Conservation (phyloP, 2,113 vertebrate species). For the Thamnophis sirtalis region DNA sequence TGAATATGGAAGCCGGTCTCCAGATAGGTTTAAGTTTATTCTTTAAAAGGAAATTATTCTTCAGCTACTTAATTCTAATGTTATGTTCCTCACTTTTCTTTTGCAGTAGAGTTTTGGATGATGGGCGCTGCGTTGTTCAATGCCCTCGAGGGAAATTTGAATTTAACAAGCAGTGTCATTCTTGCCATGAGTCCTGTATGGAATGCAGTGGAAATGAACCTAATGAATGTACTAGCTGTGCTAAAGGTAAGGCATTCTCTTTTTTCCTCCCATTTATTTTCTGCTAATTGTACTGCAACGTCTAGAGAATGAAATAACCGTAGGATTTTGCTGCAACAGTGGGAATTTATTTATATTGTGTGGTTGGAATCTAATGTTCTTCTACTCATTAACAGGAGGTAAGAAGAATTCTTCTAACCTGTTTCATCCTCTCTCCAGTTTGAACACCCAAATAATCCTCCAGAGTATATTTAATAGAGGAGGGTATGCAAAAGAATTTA, state of each 20-base stretch:
- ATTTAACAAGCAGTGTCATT: constrained; percentile 71
- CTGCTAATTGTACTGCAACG: not conserved
- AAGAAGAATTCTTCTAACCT: not conserved
- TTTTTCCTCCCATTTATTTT: not conserved
- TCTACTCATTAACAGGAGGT: not conserved
- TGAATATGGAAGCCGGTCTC: not conserved
- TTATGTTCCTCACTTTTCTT: constrained; percentile 26
- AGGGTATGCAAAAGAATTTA: not conserved
- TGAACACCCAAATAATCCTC: not conserved
- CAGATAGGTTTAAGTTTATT: not conserved
- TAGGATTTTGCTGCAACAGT: not conserved
- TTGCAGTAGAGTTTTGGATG: constrained; percentile 77
- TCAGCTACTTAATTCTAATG: constrained; percentile 10
- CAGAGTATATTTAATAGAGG: not conserved
- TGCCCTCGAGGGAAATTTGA: constrained; percentile 78
- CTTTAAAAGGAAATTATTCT: not conserved
- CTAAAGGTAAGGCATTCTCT: constrained; percentile 72
- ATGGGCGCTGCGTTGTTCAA: constrained; percentile 71
- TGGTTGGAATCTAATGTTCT: not conserved
- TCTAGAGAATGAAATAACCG: no score
- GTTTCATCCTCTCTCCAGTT: not conserved
- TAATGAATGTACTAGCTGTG: constrained; percentile 80
- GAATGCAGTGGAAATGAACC: constrained; percentile 81
- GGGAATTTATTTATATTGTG: not conserved
- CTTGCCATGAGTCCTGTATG: constrained; percentile 85